phyloP scores from a whole-genome alignment of 2,113 vertebrate genomes.

The Cyanistes caeruleus region DNA sequence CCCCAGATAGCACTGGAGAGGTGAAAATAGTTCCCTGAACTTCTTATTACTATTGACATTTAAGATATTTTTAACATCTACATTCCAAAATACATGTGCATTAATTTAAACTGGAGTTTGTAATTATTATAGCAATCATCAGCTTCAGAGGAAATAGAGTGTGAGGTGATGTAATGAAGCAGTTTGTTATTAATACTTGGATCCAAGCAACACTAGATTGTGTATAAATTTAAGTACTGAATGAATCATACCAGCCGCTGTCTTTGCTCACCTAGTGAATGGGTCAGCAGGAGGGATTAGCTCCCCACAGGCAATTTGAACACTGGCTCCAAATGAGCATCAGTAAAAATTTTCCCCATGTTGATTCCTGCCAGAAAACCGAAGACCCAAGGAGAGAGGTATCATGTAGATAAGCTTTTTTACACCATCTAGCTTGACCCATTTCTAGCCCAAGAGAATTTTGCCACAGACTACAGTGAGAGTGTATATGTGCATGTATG shows the following conservation, averaged over 20 bases:
- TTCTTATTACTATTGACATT: background rate
- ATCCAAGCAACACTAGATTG: background rate
- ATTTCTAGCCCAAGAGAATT: background rate
- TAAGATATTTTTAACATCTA: background rate
- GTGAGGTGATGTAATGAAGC: background rate
- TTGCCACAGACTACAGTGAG: background rate
- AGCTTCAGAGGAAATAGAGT: background rate
- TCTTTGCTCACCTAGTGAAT: background rate
- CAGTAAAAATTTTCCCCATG: background rate
- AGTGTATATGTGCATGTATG: background rate
- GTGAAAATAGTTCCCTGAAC: background rate
- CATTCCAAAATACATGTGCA: background rate
- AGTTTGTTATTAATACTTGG: background rate
- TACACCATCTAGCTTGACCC: background rate
- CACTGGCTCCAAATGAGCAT: background rate
- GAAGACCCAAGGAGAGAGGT: background rate
- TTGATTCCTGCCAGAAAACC: background rate
- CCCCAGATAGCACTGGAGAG: background rate
- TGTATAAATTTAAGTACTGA: background rate
- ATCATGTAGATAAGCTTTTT: background rate
- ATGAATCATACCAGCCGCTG: accelerated
- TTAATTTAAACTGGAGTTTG: background rate
- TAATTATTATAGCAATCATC: background rate
- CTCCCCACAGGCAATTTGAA: background rate
- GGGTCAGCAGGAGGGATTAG: background rate